Evolutionary conservation across 2,113 vertebrate genomes (phyloP).

Genomic region (Hippocampus comes): DNA sequence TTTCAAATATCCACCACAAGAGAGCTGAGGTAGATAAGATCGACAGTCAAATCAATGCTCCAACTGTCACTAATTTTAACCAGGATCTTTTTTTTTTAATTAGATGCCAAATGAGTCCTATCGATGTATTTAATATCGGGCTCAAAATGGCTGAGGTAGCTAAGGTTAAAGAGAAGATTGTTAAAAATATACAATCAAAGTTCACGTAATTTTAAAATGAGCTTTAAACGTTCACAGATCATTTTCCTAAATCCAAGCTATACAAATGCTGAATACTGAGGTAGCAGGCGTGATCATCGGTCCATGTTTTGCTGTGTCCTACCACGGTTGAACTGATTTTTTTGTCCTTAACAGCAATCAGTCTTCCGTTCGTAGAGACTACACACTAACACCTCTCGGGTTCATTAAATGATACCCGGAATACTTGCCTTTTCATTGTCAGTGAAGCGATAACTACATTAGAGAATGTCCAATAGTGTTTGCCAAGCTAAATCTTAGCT

Average conservation of each 20-base stretch:
- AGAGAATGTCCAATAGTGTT: not conserved
- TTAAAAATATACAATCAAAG: not conserved
- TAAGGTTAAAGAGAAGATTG: not conserved
- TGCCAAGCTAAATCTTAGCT: constrained; percentile 5
- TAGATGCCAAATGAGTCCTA: not conserved
- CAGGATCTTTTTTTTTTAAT: not conserved
- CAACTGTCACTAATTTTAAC: not conserved
- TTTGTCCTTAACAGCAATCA: not conserved
- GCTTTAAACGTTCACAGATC: not conserved
- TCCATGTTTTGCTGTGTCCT: not conserved
- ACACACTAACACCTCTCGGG: not conserved
- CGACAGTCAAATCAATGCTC: not conserved
- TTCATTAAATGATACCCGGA: not conserved
- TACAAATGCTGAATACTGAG: not conserved
- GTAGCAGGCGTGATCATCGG: not conserved
- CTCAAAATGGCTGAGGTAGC: constrained; percentile 10
- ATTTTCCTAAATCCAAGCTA: not conserved
- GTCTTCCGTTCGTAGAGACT: not conserved
- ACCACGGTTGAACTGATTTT: not conserved
- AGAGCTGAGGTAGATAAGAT: constrained; percentile 2
- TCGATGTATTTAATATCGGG: not conserved
- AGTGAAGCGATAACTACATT: not conserved
- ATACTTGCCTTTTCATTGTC: not conserved
- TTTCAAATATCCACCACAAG: not conserved
- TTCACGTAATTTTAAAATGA: not conserved